Evolutionary conservation across 2,797 vertebrate species (phyloP).

Genomic region (Propithecus perrieri): DNA sequence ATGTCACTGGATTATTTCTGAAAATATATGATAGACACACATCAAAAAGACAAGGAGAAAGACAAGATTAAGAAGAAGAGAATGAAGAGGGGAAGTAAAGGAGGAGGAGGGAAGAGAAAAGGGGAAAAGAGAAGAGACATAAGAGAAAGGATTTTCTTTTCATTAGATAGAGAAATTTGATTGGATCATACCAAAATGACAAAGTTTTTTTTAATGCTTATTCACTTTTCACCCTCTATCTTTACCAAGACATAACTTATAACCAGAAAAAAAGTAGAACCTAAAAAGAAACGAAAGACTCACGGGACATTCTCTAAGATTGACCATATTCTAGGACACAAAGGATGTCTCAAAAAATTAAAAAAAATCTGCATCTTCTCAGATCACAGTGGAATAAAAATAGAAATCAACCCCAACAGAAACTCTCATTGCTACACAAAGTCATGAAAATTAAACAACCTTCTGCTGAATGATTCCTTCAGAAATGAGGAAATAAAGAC

Average conservation of each 20-base stretch:
- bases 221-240: neutral
- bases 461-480: too few relatives aligned
- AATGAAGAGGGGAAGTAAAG: neutral
- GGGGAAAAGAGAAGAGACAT: neutral
- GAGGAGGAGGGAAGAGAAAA: neutral
- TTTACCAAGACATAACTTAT: neutral
- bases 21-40: constrained; percentile 28
- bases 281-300: neutral
- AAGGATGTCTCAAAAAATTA: too few relatives aligned
- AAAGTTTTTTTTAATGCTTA: neutral
- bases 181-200: neutral
- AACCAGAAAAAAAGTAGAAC: neutral
- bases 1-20: constrained; percentile 55
- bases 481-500: too few relatives aligned
- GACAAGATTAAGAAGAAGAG: too few relatives aligned
- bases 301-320: too few relatives aligned
- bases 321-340: too few relatives aligned
- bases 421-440: too few relatives aligned
- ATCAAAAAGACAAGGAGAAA: neutral
- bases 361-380: too few relatives aligned
- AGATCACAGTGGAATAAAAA: too few relatives aligned
- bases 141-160: neutral
- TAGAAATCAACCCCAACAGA: too few relatives aligned
- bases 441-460: too few relatives aligned
- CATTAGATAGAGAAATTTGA: neutral